These are phyloP conservation scores for Pycnomerus fuliginosus DNA, from an alignment of 2,888 invertebrate species.

Conservation along the genomic window DNA sequence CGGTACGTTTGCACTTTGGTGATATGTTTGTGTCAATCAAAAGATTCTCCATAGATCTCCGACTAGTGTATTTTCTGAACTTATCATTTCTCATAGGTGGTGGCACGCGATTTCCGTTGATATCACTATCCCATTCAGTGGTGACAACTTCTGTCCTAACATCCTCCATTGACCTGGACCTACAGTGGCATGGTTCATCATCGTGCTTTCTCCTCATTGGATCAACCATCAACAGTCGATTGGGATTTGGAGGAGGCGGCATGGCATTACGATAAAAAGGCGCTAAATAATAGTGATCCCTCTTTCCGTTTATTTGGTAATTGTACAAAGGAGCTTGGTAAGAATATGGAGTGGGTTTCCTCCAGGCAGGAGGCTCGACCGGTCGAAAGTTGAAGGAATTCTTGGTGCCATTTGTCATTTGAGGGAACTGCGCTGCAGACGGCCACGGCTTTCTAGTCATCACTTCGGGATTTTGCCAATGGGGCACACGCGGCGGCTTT, in stretches of 20 bases:
- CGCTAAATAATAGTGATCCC: conserved; percentile 65
- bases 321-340: conserved; percentile 55
- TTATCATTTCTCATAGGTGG: conserved; percentile 41
- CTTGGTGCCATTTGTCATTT: conserved; percentile 49
- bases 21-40: conserved; percentile 58
- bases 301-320: conserved; percentile 55
- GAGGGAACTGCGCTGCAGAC: conserved; percentile 38
- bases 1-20: conserved; percentile 56
- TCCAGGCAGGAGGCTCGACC: conserved; percentile 42
- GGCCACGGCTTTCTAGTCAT: conserved; percentile 60
- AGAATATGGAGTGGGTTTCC: conserved; percentile 53
- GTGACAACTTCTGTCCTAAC: conserved; percentile 66
- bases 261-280: conserved; percentile 69
- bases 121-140: conserved; percentile 39
- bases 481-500: conserved; percentile 55
- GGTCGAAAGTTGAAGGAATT: conserved; percentile 42
- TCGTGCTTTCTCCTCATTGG: conserved; percentile 31
- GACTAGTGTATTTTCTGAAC: conserved; percentile 51
- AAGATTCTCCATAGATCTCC: conserved; percentile 73
- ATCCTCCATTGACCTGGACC: conserved; percentile 73
- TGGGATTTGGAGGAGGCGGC: conserved; percentile 58
- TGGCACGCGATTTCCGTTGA: conserved; percentile 62
- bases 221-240: conserved; percentile 46
- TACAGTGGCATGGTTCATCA: conserved; percentile 59
- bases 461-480: conserved; percentile 52